Evolutionary conservation across 1,140 invertebrate genomes (phyloP), one percentile per base, ranked within the genome.

Genomic region (Gyrodactylus salaris): DNA sequence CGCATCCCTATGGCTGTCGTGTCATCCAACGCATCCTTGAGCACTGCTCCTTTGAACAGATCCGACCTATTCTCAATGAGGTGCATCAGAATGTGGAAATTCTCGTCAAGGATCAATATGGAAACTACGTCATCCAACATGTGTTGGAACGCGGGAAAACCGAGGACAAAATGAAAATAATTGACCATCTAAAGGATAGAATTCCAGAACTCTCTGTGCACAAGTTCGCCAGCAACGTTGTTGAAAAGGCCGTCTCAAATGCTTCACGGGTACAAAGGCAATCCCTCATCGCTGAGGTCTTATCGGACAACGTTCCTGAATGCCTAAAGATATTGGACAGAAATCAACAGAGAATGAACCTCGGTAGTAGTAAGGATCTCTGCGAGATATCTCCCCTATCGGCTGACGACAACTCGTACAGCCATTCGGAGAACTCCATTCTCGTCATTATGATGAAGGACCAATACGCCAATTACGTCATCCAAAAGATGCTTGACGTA

Each of bases 401-500:
- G 34, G 7, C 7, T n/a, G 7, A 7, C 34, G n/a, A 54, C 34
- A 54, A 54, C n/a, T n/a, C n/a, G n/a, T n/a, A n/a, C n/a, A n/a
- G n/a, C n/a, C n/a, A n/a, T n/a, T n/a, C n/a, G n/a, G n/a, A n/a
- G n/a, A 25, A 71, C 20, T 71, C 70, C 20, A 26, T 71, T 27
- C 72, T 73, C 25, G 23, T 26, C 26, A 25, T n/a, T 22, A 96
- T 96, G 91, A 96, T 96, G 91, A 96, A 95, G 83, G 91, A 95
- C 81, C 85, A 97, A 82, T 99, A 94, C 83, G 95, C 93, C 73
- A 99, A 99, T 83, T 99, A 99, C 82, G 95, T 99, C 74, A 92
- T 99, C 25, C 95, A 99, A 82, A 97, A 97, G 82, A 98, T 99
- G 94, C 93, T 99, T 75, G 95, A 99, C 80, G 91, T 99, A 19